Base-by-base conservation (phyloP, 2,888 invertebrate species). In the Cryptocephalus primarius region DNA sequence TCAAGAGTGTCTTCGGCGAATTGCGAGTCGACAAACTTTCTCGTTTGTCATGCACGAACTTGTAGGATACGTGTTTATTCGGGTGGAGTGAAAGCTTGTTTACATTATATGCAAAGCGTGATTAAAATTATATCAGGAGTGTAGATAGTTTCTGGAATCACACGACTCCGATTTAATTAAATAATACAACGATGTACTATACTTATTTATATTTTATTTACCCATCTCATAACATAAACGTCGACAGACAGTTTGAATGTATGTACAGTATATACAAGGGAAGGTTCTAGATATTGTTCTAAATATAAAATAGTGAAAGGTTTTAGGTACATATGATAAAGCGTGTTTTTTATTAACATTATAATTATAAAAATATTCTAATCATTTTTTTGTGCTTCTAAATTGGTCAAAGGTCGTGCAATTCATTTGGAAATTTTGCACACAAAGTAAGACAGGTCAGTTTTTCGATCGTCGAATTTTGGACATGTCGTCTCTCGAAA, bases 401-500 rank as follows among this genome's bases (percentile, higher is more conserved):
- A 52, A 60, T 63, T 63, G 63, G 63, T 63, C 63, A 60, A 51
- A 60, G 61, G 58, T 53, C 56, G 60, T 59, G 61, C 60, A 55
- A 53, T 52, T 50, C 39, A 53, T 42, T 47, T 33, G 13, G 13
- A 43, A 43, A 33, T 10, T 12, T 33, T 11, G 36, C 12, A 36
- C n/a, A n/a, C 4, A 36, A 36, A 12, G 36, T 22, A 22, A 4
- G 22, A 22, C 22, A 22, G 22, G 22, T 6, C 22, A 22, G 22
- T 22, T 22, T 22, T 22, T 4, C 22, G 22, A 22, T 22, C 6
- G 6, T 22, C 22, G 22, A 22, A 22, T 22, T 22, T 22, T 6
- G 6, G 22, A 22, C n/a, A 22, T 22, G n/a, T n/a, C n/a, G n/a
- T 22, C 22, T 22, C 2, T 6, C 22, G 2, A 22, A 22, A 22